These are phyloP conservation scores for Himalopsyche tibetana DNA, from an alignment of 2,888 invertebrate genomes.

Conservation along the genomic window DNA sequence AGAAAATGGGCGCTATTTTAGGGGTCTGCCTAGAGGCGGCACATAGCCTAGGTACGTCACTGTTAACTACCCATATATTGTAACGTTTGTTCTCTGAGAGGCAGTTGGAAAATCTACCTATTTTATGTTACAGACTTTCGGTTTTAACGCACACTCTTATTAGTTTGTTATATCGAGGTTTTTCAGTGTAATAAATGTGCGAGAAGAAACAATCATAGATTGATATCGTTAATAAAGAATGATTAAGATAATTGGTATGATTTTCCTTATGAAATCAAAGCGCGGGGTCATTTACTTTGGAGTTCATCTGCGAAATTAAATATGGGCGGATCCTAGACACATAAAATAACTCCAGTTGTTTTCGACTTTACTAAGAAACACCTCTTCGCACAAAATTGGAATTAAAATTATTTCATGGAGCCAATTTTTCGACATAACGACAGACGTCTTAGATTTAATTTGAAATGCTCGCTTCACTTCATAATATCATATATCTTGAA, in stretches of 20 bases:
- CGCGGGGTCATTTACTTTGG: constrained; percentile 13
- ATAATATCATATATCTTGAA: constrained; percentile 11
- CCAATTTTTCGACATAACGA: background rate
- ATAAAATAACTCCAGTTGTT: constrained; percentile 38
- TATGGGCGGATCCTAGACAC: constrained; percentile 52
- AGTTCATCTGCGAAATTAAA: constrained; percentile 39
- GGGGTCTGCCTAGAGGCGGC: too few relatives aligned
- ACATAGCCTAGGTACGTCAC: too few relatives aligned
- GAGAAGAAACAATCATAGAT: too few relatives aligned
- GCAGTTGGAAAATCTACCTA: too few relatives aligned
- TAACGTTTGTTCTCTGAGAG: too few relatives aligned
- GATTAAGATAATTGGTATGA: background rate
- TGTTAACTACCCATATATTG: too few relatives aligned
- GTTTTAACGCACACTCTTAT: too few relatives aligned
- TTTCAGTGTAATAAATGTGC: too few relatives aligned
- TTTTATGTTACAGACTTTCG: too few relatives aligned
- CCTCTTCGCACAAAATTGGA: constrained; percentile 9
- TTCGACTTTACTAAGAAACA: background rate
- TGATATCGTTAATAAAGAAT: too few relatives aligned
- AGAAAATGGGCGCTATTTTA: too few relatives aligned
- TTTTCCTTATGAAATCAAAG: background rate
- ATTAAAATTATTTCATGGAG: background rate
- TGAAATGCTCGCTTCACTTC: background rate
- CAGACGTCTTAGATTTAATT: background rate
- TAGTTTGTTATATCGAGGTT: too few relatives aligned